These are phyloP conservation scores for Sarotherodon lohbergeri DNA, from an alignment of 2,113 vertebrate genomes.

Conservation along the genomic window DNA sequence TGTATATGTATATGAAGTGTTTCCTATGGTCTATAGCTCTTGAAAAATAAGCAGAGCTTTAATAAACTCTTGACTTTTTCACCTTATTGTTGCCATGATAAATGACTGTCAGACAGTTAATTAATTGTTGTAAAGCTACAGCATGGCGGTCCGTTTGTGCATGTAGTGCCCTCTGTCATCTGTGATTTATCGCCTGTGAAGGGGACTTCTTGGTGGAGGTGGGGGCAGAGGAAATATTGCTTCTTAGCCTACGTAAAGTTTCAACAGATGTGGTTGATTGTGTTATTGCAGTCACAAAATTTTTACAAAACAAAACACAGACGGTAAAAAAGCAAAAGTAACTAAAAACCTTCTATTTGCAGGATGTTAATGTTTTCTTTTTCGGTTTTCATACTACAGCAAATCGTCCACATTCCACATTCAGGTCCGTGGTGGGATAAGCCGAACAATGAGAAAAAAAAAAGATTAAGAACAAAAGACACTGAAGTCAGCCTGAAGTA, in stretches of 20 bases:
- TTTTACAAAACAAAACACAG: neutral
- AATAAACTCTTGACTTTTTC: constrained; percentile 81
- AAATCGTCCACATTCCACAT: neutral
- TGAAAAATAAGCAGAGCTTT: constrained; percentile 61
- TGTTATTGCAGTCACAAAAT: neutral
- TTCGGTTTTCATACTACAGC: neutral
- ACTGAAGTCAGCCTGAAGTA: neutral
- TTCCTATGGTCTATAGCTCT: constrained; percentile 43
- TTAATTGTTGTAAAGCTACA: constrained; percentile 65
- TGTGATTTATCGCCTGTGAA: constrained; percentile 67
- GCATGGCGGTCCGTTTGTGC: constrained; percentile 56
- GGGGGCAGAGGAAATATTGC: neutral
- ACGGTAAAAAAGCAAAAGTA: neutral
- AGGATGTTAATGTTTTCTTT: neutral
- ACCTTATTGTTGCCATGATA: constrained; percentile 73
- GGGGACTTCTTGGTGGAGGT: constrained; percentile 28
- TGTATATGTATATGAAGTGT: constrained; percentile 45
- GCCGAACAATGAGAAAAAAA: neutral
- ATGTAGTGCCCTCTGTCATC: constrained; percentile 62
- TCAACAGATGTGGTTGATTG: neutral
- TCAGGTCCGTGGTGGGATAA: neutral
- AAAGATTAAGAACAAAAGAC: neutral
- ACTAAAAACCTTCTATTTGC: neutral
- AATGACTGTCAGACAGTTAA: constrained; percentile 72
- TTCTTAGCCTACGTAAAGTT: neutral